Evolutionary conservation across 2,888 invertebrate species (phyloP), one percentile per base, ranked within the genome.

Genomic region (Keiferia lycopersicella): DNA sequence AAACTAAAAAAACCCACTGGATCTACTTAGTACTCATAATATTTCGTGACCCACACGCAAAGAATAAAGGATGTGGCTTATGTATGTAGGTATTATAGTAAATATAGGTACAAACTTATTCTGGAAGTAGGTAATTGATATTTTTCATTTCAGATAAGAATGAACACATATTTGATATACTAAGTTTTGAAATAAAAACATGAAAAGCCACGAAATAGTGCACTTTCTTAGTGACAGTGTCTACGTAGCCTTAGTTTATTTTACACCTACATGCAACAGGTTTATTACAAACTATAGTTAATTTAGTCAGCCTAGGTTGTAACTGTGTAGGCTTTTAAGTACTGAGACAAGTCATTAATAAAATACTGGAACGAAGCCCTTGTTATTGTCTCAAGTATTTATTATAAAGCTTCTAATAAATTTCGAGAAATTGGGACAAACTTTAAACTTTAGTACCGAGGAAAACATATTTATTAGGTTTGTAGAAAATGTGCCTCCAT

Each of bases 201-300:
- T n/a, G n/a, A n/a, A n/a, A n/a, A n/a, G n/a, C n/a, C n/a, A n/a
- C n/a, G n/a, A 12, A 10, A 12, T 12, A 7, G 39, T 39, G 6
- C 11, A 12, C 39, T 39, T 3, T 12, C 2, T 7, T 39, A 20
- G 50, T 12, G 18, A 10, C 10, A 2, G 50, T 50, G 11, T 50
- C 16, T 11, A 50, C 50, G 50, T 4, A 20, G 18, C 50, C 50
- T 50, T n/a, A 50, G 18, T 18, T 50, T 8, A 11, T 20, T 34
- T 20, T 16, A 20, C 50, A 50, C 50, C 50, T 20, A 50, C 50
- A 50, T 8, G 50, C 3, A 50, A 50, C 50, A 50, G 50, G 50
- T 50, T 20, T 18, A 50, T 4, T 8, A 10, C 6, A 34, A 34
- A 4, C 34, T 34, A 34, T 34, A 34, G 34, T 8, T 34, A 34